These are phyloP conservation scores for Caenorhabditis angaria DNA, from an alignment of 2,888 invertebrate genomes.

Conservation along the genomic window DNA sequence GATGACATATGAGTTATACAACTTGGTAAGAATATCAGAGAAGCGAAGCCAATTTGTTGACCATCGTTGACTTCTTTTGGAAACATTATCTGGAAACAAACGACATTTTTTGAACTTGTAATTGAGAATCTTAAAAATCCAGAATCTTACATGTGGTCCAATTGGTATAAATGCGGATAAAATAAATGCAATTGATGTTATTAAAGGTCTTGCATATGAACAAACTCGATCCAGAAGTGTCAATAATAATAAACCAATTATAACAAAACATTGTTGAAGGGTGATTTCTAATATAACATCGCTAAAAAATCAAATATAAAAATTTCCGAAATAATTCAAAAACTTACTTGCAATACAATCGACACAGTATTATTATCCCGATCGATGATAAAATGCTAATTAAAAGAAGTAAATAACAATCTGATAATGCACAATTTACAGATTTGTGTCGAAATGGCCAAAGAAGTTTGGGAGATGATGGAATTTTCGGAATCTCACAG, in stretches of 20 bases:
- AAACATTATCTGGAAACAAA: slow-evolving; percentile 47
- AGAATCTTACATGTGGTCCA: slow-evolving; percentile 66
- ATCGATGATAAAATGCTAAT: slow-evolving; percentile 61
- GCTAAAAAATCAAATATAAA: not conserved
- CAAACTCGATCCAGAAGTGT: slow-evolving; percentile 57
- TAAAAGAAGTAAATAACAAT: slow-evolving; percentile 61
- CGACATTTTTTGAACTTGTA: slow-evolving; percentile 6
- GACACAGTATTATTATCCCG: slow-evolving; percentile 62
- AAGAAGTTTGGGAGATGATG: slow-evolving; percentile 65
- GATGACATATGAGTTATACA: slow-evolving; percentile 67
- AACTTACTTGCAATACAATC: slow-evolving; percentile 65
- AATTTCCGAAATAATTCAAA: not conserved
- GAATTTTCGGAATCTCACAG: slow-evolving; percentile 60
- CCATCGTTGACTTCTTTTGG: not conserved
- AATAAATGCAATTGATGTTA: slow-evolving; percentile 82
- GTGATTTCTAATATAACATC: slow-evolving; percentile 62
- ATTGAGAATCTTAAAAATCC: not conserved
- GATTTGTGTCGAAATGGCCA: slow-evolving; percentile 65
- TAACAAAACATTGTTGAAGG: slow-evolving; percentile 61
- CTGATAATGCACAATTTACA: slow-evolving; percentile 62
- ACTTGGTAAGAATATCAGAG: slow-evolving; percentile 69
- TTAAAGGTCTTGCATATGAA: slow-evolving; percentile 77
- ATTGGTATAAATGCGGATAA: slow-evolving; percentile 77
- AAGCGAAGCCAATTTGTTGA: slow-evolving; percentile 49
- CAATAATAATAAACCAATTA: slow-evolving; percentile 56